Percentiles rank a stretch among this genome's conserved stretches.
These are phyloP conservation scores for Listronotus oregonensis DNA, from an alignment of 1,140 invertebrate species.

Conservation along the genomic window DNA sequence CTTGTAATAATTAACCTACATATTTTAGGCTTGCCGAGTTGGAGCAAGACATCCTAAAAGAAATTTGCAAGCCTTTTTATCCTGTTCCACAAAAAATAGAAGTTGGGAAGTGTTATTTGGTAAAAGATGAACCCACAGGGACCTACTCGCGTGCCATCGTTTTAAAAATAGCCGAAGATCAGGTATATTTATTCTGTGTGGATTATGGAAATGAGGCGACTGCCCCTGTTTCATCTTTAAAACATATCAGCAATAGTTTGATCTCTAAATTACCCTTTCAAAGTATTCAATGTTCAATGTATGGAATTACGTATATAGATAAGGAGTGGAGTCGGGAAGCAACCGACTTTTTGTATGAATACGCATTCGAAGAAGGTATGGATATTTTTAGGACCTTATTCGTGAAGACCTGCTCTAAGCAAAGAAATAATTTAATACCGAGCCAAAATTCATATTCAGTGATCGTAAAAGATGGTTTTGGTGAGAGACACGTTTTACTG, in stretches of 20 bases:
- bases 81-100: constrained; percentile 23
- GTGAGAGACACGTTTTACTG: constrained; percentile 35
- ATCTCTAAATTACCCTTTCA: constrained; percentile 45
- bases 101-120: constrained; percentile 39
- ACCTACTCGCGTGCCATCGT: constrained; percentile 36
- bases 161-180: constrained; percentile 23
- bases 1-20: constrained; percentile 1
- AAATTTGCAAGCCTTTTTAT: constrained; percentile 38
- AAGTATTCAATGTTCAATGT: constrained; percentile 46
- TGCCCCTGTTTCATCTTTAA: constrained; percentile 24
- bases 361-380: constrained; percentile 37
- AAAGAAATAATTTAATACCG: constrained; percentile 5
- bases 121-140: constrained; percentile 32
- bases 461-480: constrained; percentile 41
- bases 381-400: constrained; percentile 41
- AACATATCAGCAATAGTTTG: constrained; percentile 34
- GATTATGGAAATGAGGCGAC: constrained; percentile 43
- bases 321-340: constrained; percentile 41
- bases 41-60: constrained; percentile 42
- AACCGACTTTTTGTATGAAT: constrained; percentile 44
- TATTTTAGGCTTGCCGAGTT: constrained; percentile 40
- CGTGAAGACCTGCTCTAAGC: constrained; percentile 29
- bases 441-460: constrained; percentile 41
- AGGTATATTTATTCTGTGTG: constrained; percentile 38
- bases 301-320: constrained; percentile 37